Evolutionary conservation across 1,140 invertebrate genomes (phyloP), one percentile per base, ranked within the genome.

Genomic region (Achatina immaculata): DNA sequence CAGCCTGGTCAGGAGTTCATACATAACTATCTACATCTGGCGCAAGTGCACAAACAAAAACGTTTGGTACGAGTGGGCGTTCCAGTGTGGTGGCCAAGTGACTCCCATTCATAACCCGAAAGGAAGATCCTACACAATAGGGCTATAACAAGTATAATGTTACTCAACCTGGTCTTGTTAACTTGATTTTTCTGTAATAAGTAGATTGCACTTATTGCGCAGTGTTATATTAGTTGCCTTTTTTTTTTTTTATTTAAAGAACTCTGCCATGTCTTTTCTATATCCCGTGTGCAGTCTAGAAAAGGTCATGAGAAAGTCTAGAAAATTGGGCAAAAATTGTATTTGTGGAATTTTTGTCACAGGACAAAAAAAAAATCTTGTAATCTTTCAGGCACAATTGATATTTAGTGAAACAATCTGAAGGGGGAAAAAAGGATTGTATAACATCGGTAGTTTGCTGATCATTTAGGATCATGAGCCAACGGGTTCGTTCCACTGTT

Each of bases 31-130:
- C 1, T 94, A 96, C 84, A 98, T 99, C 88, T 98, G 97, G 97
- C 92, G 98, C 28, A 81, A 87, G 65, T 94, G 94, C 76, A 94
- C 94, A 68, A 94, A 92, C 82, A 90, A 95, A 74, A 95, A 96
- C 88, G 97, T 99, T 0, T 99, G 97, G 97, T 99, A 99, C 88
- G 97, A 99, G 90, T 99, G 98, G 98, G 94, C 94, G 83, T 92
- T 98, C 1, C 93, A 93, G 3, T 48, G 78, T 80, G 92, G 94
- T 78, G 96, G 96, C 0, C 83, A 92, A 14, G 89, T 93, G 19
- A 87, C 93, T 14, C 88, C 93, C 3, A 93, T 97, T 81, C 96
- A 97, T 88, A 98, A 98, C 92, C 93, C 94, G 1, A 95, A 94
- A 87, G 96, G 96, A 19, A 92, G 95, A 81, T 95, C 95, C 14